Evolutionary conservation across 2,113 vertebrate species (phyloP), one percentile per base, ranked within the genome.

Genomic region (Atherinomorus stipes): DNA sequence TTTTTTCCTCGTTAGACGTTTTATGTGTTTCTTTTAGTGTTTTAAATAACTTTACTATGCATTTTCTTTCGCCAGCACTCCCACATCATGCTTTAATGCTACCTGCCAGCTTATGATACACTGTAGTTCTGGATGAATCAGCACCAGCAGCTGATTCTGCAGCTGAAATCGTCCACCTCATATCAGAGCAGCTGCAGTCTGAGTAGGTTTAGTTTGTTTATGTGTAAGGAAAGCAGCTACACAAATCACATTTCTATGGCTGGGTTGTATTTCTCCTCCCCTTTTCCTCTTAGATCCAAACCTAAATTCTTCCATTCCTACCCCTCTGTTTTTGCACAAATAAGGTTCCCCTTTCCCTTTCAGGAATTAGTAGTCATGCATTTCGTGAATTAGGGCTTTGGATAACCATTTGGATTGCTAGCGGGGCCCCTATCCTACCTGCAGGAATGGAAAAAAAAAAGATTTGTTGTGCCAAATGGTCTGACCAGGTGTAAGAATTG

Each of bases 1-100:
- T 67, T 71, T 69, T 63, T 64, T 44, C 74, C 62, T n/a, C n/a
- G 69, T 53, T 23, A 71, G 28, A 51, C 58, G 56, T 54, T 62
- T 68, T 61, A 60, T 37, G 9, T 31, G n/a, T 69, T 65, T 65
- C 25, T 54, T 19, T 22, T 44, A 64, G 57, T 12, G 12, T 78
- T 76, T 64, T 64, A 72, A 81, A 76, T 47, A 71, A 78, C 44
- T 77, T 80, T 56, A 40, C 70, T 25, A 40, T 65, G 34, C 65
- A 45, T 54, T 65, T 42, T 38, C 37, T 85, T 76, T 12, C 73
- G 59, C 86, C 53, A 73, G 10, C 37, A 60, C 21, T 56, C 71
- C 78, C 74, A 74, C 78, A 58, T 78, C 61, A 53, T 74, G 83
- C 65, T 59, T 75, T 64, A 49, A 56, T 51, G 63, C 15, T 4